Evolutionary conservation across 2,888 invertebrate genomes (phyloP).

Genomic region (Pheosia tremula): DNA sequence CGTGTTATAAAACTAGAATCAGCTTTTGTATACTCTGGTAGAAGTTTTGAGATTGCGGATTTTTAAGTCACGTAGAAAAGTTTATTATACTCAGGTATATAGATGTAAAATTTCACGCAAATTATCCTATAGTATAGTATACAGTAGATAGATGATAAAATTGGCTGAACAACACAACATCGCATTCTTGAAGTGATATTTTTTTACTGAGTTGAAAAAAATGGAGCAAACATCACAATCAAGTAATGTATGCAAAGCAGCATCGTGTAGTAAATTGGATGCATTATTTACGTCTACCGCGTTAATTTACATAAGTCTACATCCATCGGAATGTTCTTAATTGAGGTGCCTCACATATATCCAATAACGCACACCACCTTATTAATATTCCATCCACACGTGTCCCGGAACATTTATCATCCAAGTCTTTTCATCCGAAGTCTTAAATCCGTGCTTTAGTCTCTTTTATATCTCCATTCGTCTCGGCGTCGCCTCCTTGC

Average conservation of each 20-base stretch:
- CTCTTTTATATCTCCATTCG: conserved; percentile 46
- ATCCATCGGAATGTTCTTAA: too few species aligned
- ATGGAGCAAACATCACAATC: too few species aligned
- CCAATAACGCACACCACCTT: not conserved
- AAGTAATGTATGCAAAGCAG: too few species aligned
- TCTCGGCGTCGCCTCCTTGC: conserved; percentile 27
- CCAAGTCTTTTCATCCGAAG: conserved; percentile 20
- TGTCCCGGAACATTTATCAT: conserved; percentile 12
- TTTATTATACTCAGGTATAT: not conserved
- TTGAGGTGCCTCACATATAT: too few species aligned
- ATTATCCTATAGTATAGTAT: too few species aligned
- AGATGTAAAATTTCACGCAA: too few species aligned
- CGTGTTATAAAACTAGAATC: conserved; percentile 22
- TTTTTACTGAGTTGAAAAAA: too few species aligned
- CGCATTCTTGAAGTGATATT: too few species aligned
- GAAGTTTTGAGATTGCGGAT: not conserved
- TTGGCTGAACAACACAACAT: not conserved
- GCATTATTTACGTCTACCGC: too few species aligned
- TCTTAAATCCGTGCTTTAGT: conserved; percentile 34
- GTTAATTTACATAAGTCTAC: too few species aligned
- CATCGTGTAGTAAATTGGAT: too few species aligned
- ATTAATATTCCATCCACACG: not conserved
- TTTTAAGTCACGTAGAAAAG: not conserved
- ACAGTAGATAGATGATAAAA: not conserved
- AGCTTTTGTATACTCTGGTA: conserved; percentile 12